Conservation (phyloP, 1,140 invertebrate species). For the Contarinia nasturtii region DNA sequence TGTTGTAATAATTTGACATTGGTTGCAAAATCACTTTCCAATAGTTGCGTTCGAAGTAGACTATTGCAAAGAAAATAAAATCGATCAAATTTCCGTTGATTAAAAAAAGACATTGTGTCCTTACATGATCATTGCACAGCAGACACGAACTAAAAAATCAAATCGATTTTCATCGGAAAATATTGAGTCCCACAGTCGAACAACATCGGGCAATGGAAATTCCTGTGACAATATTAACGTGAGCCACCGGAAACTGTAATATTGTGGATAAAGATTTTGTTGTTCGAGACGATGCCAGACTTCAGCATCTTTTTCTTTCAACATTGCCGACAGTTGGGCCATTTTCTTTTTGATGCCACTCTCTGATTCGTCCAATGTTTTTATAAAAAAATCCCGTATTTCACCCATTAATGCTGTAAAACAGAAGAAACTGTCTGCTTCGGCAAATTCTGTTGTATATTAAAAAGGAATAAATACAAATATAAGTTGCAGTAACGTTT, state of each 20-base stretch:
- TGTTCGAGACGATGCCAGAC: conserved; percentile 56
- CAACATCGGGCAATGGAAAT: conserved; percentile 87
- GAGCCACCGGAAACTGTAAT: conserved; percentile 93
- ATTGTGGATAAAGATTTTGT: conserved; percentile 83
- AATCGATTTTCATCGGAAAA: conserved; percentile 80
- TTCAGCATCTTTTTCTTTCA: conserved; percentile 56
- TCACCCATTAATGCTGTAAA: conserved; percentile 95
- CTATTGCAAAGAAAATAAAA: conserved; percentile 28
- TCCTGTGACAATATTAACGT: conserved; percentile 94
- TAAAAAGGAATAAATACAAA: conserved; percentile 24
- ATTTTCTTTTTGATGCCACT: conserved; percentile 76
- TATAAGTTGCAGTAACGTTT: background rate
- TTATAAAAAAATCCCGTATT: conserved; percentile 95
- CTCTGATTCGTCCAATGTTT: conserved; percentile 81
- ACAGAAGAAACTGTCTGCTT: conserved; percentile 94
- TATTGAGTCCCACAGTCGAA: conserved; percentile 89
- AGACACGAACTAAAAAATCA: conserved; percentile 76
- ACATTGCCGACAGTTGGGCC: conserved; percentile 49
- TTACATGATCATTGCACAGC: conserved; percentile 93
- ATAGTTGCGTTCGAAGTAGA: conserved; percentile 58
- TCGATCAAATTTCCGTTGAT: background rate
- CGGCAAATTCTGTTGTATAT: conserved; percentile 84
- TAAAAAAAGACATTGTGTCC: conserved; percentile 20
- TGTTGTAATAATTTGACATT: conserved; percentile 88
- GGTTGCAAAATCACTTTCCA: conserved; percentile 70